These are phyloP conservation scores for Heliconius nattereri DNA, from an alignment of 1,140 invertebrate genomes.

Conservation along the genomic window DNA sequence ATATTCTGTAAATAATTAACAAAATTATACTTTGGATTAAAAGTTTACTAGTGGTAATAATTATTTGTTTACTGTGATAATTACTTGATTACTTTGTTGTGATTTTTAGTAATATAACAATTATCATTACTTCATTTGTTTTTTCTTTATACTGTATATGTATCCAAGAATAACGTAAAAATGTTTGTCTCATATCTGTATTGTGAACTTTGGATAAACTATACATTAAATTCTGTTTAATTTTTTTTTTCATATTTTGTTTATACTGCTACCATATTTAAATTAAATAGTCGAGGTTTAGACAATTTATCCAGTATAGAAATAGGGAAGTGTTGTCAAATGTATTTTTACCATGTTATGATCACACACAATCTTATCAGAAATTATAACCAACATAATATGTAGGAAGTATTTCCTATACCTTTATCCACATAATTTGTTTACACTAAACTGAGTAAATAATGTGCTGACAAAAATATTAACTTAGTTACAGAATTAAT, in stretches of 20 bases:
- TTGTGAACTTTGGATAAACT: no score
- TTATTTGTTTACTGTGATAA: background rate
- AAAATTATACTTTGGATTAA: no score
- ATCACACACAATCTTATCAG: conserved; percentile 7
- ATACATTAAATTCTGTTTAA: background rate
- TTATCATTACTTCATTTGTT: background rate
- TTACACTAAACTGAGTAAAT: background rate
- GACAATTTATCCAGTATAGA: no score
- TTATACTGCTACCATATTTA: no score
- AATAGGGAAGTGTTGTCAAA: background rate
- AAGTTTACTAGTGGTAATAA: background rate
- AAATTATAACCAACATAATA: background rate
- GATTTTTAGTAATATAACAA: no score
- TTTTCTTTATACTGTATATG: no score
- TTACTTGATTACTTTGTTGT: background rate
- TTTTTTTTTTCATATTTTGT: background rate
- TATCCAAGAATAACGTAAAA: no score
- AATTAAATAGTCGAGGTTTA: no score
- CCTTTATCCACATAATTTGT: background rate
- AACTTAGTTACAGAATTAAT: background rate
- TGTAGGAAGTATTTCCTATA: conserved; percentile 8
- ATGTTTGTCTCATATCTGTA: no score
- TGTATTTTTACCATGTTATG: background rate
- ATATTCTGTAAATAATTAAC: no score
- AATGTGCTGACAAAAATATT: conserved; percentile 2